Base-by-base conservation (phyloP, 1,140 invertebrate species). In the Carposina sasakii region DNA sequence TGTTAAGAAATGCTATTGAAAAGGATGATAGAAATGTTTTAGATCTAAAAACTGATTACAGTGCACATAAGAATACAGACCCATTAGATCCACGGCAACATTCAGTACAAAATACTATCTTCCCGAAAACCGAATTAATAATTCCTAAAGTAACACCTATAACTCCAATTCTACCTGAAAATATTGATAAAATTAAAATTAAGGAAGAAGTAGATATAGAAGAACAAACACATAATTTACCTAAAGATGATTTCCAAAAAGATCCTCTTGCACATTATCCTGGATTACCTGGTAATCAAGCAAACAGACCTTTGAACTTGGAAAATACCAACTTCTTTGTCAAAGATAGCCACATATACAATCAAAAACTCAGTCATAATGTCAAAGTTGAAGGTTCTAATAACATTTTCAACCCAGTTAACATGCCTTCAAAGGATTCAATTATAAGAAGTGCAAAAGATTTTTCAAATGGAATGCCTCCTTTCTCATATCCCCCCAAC, bases 181-280 rank as follows among this genome's bases (percentile, higher is more conserved):
- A 58, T 52, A 74, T 85, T 44, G 87, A 88, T 34, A 88, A 88
- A 57, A 85, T 86, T 17, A 81, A 86, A 60, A 87, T 88, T 16
- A 88, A 88, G 49, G 88, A 89, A 57, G 87, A 89, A 71, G 71
- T 87, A 50, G 87, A 88, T 62, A 67, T 82, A 16, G 87, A 84
- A 21, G 83, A 86, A 13, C 71, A 72, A 41, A 52, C 65, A 42
- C 48, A 75, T 43, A 79, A 79, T 52, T 60, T 84, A 37, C 81
- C 77, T 48, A 85, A 85, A 49, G 79, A 85, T 3, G 83, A 85
- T 21, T 85, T 65, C 44, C 68, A 66, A 31, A 81, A 81, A 48
- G 83, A 85, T 54, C 79, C 81, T 15, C 57, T 85, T 4, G 67
- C 81, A 28, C 83, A 85, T 46, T 81, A 74, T 44, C 57, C 73